Conservation (phyloP, 2,113 vertebrate genomes). For the Panthera tigris region DNA sequence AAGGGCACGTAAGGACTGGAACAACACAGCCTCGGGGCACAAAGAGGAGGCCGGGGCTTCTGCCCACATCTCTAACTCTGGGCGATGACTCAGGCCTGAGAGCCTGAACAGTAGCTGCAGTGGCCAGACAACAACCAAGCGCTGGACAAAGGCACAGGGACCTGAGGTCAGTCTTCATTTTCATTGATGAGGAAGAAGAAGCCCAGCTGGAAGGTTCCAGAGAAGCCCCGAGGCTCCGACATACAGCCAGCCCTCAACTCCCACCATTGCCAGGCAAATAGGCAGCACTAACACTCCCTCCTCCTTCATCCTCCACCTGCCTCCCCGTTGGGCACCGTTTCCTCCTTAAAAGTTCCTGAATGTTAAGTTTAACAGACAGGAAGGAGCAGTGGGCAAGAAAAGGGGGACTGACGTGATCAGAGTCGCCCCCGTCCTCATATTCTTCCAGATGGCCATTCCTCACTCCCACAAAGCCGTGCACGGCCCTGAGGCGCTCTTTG, state of each 20-base stretch:
- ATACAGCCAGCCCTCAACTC: not conserved
- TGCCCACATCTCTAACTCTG: not conserved
- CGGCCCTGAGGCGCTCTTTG: not conserved
- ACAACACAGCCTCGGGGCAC: not conserved
- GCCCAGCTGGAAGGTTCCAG: not conserved
- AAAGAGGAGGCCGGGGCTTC: not conserved
- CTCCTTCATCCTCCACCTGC: not conserved
- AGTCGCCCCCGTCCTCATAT: not conserved
- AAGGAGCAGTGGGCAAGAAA: not conserved
- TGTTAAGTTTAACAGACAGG: not conserved
- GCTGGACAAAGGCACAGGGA: not conserved
- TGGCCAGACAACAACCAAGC: not conserved
- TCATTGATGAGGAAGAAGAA: not conserved
- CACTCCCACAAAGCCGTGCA: not conserved
- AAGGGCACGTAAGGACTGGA: not conserved
- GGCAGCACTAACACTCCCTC: accelerated
- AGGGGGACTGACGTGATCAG: no score
- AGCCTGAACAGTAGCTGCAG: not conserved
- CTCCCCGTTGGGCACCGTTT: not conserved
- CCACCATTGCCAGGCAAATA: not conserved
- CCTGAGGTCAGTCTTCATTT: not conserved
- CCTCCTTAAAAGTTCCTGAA: not conserved
- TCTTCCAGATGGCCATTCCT: not conserved
- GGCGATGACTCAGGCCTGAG: not conserved
- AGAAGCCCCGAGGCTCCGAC: no score